Evolutionary conservation across 2,888 invertebrate species (phyloP).

Genomic region (Pardosa pseudoannulata): DNA sequence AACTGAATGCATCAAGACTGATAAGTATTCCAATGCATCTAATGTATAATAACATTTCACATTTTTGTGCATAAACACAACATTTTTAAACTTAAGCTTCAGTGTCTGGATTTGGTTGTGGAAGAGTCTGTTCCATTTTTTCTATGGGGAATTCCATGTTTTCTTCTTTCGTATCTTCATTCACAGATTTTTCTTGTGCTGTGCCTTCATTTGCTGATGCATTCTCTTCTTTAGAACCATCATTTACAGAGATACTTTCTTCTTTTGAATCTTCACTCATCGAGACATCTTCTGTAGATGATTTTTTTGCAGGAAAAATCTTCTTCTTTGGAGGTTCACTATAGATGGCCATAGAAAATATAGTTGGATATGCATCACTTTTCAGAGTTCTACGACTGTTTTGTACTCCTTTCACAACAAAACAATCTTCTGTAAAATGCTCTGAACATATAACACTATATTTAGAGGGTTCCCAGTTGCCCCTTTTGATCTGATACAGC

Average conservation of each 20-base stretch:
- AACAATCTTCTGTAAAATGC: conserved; percentile 56
- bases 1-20: not conserved
- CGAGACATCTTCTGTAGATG: conserved; percentile 16
- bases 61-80: not conserved
- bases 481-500: conserved; percentile 61
- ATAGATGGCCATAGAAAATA: conserved; percentile 54
- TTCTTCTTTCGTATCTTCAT: not conserved
- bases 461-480: conserved; percentile 65
- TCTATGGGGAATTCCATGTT: not conserved
- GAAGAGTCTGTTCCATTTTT: not conserved
- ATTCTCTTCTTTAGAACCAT: conserved; percentile 10
- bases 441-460: conserved; percentile 65
- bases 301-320: conserved; percentile 18
- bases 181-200: not conserved
- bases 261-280: conserved; percentile 25
- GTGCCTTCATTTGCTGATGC: not conserved
- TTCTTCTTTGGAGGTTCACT: conserved; percentile 45
- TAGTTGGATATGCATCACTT: conserved; percentile 55
- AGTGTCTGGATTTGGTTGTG: not conserved
- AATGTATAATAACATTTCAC: not conserved
- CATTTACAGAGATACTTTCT: not conserved
- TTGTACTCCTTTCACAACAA: conserved; percentile 40
- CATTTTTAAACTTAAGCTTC: not conserved
- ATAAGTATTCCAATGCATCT: conserved; percentile 13
- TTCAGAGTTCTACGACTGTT: conserved; percentile 57